Evolutionary conservation across 92 coral and sea anemone species (phyloP).

Genomic region (Micromussa lordhowensis): DNA sequence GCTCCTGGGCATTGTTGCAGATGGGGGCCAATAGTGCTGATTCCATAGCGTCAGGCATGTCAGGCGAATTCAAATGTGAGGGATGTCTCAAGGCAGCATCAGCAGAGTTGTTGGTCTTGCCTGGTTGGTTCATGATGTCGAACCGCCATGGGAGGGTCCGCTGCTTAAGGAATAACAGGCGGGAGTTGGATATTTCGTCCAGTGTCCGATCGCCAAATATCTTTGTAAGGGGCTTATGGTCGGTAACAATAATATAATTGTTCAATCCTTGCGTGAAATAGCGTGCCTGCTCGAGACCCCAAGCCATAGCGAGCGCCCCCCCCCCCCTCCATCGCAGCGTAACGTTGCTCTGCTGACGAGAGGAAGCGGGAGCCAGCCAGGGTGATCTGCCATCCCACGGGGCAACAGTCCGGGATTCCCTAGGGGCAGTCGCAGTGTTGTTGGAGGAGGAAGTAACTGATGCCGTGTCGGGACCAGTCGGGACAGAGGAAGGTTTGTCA

Average conservation of each 20-base stretch:
- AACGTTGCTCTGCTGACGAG: constrained; percentile 71
- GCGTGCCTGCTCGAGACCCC: constrained; percentile 74
- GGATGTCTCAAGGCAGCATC: constrained; percentile 76
- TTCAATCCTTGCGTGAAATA: constrained; percentile 75
- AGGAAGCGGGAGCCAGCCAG: constrained; percentile 77
- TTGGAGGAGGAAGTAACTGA: constrained; percentile 72
- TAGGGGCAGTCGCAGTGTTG: constrained; percentile 79
- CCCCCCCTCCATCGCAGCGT: constrained; percentile 75
- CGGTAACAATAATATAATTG: constrained; percentile 6
- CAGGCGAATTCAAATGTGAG: constrained; percentile 63
- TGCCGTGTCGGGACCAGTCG: constrained; percentile 75
- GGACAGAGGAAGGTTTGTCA: constrained; percentile 77
- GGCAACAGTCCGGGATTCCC: constrained; percentile 73
- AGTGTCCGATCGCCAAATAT: neutral
- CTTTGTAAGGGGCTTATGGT: neutral
- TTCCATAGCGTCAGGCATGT: constrained; percentile 50
- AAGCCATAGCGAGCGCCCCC: constrained; percentile 79
- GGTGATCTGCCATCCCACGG: constrained; percentile 76
- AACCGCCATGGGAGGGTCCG: constrained; percentile 82
- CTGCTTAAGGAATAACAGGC: constrained; percentile 71
- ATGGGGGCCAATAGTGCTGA: constrained; percentile 63
- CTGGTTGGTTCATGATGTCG: constrained; percentile 70
- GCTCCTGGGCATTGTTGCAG: constrained; percentile 59
- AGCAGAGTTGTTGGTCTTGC: constrained; percentile 69
- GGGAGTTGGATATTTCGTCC: constrained; percentile 4